Evolutionary conservation across 2,113 vertebrate genomes (phyloP).

Genomic region (Pao palembangensis): DNA sequence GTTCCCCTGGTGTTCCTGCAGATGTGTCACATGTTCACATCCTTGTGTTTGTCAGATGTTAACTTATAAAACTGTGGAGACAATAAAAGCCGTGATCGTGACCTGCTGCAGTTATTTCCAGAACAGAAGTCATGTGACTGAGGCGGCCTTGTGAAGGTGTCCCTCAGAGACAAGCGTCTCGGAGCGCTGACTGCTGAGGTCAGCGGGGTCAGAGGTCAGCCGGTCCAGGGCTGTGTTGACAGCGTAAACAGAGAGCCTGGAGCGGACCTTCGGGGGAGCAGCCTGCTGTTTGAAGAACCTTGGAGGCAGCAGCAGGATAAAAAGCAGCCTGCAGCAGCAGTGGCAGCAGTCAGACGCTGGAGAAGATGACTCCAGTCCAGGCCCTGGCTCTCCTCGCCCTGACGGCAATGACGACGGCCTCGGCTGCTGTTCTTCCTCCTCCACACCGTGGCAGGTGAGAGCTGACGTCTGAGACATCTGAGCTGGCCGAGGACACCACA

Average conservation of each 20-base stretch:
- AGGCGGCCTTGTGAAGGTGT: too few relatives aligned
- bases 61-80: constrained; percentile 44
- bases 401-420: constrained; percentile 1
- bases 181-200: background rate
- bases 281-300: background rate
- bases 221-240: background rate
- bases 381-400: background rate
- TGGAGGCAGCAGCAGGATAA: background rate
- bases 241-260: constrained; percentile 13
- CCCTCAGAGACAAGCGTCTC: background rate
- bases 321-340: background rate
- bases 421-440: constrained; percentile 19
- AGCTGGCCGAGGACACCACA: background rate
- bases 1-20: too few relatives aligned
- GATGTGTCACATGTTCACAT: background rate
- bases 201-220: background rate
- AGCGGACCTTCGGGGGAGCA: background rate
- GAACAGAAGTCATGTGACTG: background rate
- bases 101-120: background rate
- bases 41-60: constrained; percentile 1
- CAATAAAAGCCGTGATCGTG: constrained; percentile 34
- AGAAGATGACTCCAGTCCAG: background rate
- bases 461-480: background rate
- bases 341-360: too few relatives aligned
- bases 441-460: constrained; percentile 25